These are phyloP conservation scores for Callipepla squamata DNA, from an alignment of 2,113 vertebrate genomes.

Conservation along the genomic window DNA sequence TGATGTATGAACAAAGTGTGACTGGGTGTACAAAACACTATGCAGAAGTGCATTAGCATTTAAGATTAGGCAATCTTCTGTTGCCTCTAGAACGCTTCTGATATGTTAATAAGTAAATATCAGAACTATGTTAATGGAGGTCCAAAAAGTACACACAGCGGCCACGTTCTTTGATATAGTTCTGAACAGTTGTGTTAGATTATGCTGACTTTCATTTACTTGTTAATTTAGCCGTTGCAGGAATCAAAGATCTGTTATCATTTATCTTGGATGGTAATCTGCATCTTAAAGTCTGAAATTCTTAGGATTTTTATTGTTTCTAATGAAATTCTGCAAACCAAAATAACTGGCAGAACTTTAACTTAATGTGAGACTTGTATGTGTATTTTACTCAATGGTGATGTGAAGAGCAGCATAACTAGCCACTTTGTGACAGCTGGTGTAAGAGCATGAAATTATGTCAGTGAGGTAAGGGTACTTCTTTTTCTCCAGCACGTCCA, in stretches of 20 bases:
- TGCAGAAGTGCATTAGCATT: too few relatives aligned
- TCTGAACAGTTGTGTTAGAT: not conserved
- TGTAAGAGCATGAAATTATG: not conserved
- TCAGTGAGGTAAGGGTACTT: not conserved
- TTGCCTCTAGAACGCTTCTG: not conserved
- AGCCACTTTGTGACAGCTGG: not conserved
- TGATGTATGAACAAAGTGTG: not conserved
- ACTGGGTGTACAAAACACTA: not conserved
- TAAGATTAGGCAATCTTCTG: not conserved
- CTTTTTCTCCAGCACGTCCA: not conserved
- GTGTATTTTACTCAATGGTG: not conserved
- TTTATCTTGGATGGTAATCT: not conserved
- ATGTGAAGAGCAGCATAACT: not conserved
- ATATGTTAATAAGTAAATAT: not conserved
- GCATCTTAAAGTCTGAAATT: not conserved
- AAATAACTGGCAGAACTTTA: not conserved
- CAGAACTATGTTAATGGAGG: not conserved
- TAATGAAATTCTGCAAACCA: not conserved
- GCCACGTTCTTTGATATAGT: rapidly evolving
- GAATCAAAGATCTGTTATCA: not conserved
- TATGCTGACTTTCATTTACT: not conserved
- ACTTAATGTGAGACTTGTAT: not conserved
- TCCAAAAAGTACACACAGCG: not conserved
- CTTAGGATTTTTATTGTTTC: not conserved
- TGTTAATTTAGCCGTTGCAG: not conserved